phyloP scores from a whole-genome alignment of 2,113 vertebrate genomes.

The Nothocercus julius region DNA sequence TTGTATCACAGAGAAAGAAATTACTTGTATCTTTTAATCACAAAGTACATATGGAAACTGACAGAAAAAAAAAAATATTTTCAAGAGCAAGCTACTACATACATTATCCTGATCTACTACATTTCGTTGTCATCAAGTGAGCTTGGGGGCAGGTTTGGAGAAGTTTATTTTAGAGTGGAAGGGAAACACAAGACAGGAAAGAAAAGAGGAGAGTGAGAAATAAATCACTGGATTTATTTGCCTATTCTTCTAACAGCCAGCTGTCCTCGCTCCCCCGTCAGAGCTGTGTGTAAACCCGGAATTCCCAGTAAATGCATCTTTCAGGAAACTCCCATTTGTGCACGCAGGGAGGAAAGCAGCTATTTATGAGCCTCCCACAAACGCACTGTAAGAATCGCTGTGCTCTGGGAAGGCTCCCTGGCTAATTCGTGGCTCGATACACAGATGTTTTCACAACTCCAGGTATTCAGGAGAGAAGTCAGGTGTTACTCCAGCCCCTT shows the following conservation, averaged over 20 bases:
- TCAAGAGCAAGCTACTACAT: neutral
- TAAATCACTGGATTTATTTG: neutral
- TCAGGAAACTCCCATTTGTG: neutral
- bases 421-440: neutral
- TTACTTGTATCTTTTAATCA: neutral
- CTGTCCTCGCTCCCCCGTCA: accelerated
- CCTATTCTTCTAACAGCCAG: neutral
- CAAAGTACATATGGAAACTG: neutral
- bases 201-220: neutral
- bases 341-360: neutral
- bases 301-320: neutral
- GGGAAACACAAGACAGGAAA: neutral
- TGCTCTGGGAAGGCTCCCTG: too few species aligned
- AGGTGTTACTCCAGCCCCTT: neutral
- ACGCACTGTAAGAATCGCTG: neutral
- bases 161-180: neutral
- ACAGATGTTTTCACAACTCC: neutral
- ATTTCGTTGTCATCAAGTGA: neutral
- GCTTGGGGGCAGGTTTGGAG: neutral
- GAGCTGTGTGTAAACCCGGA: too few species aligned
- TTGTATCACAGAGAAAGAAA: neutral
- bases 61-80: neutral
- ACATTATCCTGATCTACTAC: neutral
- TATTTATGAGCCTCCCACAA: neutral
- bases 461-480: neutral